These are phyloP conservation scores for Tenthredo mesomela DNA, from an alignment of 2,888 invertebrate genomes.

Conservation along the genomic window DNA sequence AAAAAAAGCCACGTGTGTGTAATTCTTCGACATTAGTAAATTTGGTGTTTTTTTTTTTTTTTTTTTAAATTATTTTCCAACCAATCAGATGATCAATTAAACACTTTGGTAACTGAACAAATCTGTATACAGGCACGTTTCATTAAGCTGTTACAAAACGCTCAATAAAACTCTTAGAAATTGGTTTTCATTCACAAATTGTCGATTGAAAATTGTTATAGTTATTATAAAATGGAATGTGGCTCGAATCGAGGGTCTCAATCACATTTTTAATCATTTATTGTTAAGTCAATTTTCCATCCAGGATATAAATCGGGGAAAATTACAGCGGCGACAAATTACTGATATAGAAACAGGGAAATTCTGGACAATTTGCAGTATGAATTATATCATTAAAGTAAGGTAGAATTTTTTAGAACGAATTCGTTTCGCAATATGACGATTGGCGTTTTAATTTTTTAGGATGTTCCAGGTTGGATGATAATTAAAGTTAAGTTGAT, in stretches of 20 bases:
- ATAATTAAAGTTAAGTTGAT: not conserved
- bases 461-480: not conserved
- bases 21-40: not conserved
- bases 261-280: not conserved
- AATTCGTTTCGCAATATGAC: not conserved
- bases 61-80: not conserved
- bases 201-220: too few relatives aligned
- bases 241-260: not conserved
- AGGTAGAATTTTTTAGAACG: not conserved
- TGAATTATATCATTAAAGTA: not conserved
- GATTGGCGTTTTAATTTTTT: not conserved
- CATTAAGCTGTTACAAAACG: not conserved
- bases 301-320: not conserved
- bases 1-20: not conserved
- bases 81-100: not conserved
- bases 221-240: not conserved
- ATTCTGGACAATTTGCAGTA: not conserved
- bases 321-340: not conserved
- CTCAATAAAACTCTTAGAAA: not conserved
- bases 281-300: not conserved
- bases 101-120: not conserved
- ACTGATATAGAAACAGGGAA: not conserved
- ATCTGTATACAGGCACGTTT: slow-evolving; percentile 14
- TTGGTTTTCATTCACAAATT: not conserved
- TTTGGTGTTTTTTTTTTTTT: not conserved